Evolutionary conservation across 2,888 invertebrate genomes (phyloP).

Genomic region (Lasioglossum villosulum): DNA sequence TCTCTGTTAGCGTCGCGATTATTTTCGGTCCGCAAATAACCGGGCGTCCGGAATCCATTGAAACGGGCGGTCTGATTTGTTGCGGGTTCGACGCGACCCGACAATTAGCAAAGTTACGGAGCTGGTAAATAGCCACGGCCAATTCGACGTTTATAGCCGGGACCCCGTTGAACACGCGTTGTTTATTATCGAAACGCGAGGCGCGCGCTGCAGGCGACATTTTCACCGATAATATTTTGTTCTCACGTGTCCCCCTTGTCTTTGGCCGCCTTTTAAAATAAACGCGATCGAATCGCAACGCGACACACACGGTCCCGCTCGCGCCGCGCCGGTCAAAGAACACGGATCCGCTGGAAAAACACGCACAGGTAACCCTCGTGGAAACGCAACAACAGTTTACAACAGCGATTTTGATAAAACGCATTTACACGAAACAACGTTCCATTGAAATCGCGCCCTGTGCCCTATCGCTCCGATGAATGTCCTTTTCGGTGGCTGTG

Average conservation of each 20-base stretch:
- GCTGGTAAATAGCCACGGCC: conserved; percentile 21
- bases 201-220: background rate
- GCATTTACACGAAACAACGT: background rate
- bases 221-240: conserved; percentile 13
- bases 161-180: conserved; percentile 8
- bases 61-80: conserved; percentile 30
- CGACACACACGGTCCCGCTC: background rate
- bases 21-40: conserved; percentile 34
- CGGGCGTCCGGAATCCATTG: conserved; percentile 25
- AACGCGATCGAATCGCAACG: background rate
- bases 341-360: background rate
- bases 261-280: background rate
- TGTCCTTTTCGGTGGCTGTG: background rate
- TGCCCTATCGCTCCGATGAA: background rate
- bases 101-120: conserved; percentile 37
- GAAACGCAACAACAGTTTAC: background rate
- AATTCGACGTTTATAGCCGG: conserved; percentile 23
- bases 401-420: background rate
- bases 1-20: conserved; percentile 8
- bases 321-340: background rate
- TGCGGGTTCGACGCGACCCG: conserved; percentile 37
- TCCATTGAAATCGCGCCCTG: background rate
- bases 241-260: background rate
- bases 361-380: background rate
- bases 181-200: conserved; percentile 13